These are phyloP conservation scores for Lagodon rhomboides DNA, from an alignment of 2,797 vertebrate species.

Conservation along the genomic window DNA sequence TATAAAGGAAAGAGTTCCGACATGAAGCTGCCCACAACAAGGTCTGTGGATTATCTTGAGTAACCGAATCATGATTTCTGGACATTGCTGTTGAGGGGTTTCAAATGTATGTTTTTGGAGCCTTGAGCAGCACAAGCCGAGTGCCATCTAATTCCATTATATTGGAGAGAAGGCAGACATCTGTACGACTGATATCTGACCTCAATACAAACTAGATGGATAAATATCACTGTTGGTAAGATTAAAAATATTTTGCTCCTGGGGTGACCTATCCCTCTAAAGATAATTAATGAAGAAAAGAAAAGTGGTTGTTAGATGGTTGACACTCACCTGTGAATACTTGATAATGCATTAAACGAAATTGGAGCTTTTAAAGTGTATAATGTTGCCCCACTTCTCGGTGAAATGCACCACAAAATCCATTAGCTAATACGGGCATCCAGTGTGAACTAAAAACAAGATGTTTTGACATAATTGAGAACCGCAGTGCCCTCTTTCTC, in stretches of 20 bases:
- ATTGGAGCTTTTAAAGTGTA: neutral
- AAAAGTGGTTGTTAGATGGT: neutral
- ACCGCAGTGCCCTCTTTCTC: conserved; percentile 12
- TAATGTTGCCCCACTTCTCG: neutral
- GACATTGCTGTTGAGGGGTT: no score
- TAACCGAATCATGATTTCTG: no score
- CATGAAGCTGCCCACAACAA: no score
- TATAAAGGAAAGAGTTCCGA: no score
- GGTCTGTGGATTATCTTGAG: no score
- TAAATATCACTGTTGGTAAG: no score
- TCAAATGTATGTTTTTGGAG: no score
- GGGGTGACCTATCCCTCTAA: neutral
- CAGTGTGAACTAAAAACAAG: conserved; percentile 30
- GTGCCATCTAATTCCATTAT: no score
- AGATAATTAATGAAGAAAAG: neutral
- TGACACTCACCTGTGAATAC: conserved; percentile 3
- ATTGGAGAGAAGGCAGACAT: no score
- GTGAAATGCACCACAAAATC: conserved; percentile 23
- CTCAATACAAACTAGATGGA: no score
- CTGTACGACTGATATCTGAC: neutral
- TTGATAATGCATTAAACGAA: conserved; percentile 24
- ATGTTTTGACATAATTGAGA: conserved; percentile 29
- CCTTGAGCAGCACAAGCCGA: no score
- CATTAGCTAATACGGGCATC: conserved; percentile 25
- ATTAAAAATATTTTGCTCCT: no score